These are phyloP conservation scores for Myotis yumanensis DNA, from an alignment of 2,113 vertebrate genomes.

Conservation along the genomic window DNA sequence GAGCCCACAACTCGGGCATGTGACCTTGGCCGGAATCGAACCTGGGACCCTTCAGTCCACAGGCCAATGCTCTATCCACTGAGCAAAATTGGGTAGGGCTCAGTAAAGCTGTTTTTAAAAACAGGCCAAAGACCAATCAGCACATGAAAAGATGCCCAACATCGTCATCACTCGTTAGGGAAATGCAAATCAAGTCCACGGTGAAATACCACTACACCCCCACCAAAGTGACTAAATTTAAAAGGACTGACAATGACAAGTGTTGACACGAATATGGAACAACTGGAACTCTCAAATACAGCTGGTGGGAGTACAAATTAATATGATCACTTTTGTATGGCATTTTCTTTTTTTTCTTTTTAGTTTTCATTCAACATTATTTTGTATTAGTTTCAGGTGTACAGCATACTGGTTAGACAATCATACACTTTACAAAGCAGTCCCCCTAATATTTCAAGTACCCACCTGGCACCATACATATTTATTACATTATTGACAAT, in stretches of 20 bases:
- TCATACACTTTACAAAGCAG: background rate
- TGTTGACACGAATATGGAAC: background rate
- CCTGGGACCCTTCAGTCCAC: too few species aligned
- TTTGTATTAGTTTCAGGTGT: background rate
- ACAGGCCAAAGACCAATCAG: background rate
- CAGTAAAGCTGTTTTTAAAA: background rate
- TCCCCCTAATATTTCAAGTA: background rate
- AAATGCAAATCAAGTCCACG: background rate
- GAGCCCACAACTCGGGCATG: too few species aligned
- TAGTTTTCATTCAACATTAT: background rate
- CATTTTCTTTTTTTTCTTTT: background rate
- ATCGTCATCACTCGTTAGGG: background rate
- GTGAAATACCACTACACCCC: too few species aligned
- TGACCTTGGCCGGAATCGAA: too few species aligned
- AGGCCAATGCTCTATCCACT: too few species aligned
- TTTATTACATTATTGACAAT: background rate
- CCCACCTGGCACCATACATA: background rate
- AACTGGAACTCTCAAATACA: background rate
- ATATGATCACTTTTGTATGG: background rate
- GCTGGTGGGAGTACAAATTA: background rate
- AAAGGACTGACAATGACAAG: background rate
- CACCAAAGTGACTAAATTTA: background rate
- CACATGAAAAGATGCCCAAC: background rate
- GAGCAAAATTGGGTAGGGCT: too few species aligned
- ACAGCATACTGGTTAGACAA: background rate